These are phyloP conservation scores for Epinotia ramella DNA, from an alignment of 2,888 invertebrate genomes.

Conservation along the genomic window DNA sequence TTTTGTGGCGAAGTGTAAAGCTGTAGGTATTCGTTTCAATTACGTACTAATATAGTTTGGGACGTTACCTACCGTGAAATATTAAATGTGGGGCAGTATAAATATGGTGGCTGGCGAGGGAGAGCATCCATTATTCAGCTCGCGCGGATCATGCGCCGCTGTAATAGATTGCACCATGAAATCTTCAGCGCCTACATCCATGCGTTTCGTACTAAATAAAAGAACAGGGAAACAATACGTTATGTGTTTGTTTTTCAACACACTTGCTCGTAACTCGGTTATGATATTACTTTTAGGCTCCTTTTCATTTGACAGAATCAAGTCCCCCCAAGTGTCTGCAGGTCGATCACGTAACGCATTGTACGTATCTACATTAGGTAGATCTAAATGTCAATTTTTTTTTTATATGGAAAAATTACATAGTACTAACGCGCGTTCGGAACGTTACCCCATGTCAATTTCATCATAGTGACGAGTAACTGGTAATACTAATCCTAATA, in stretches of 20 bases:
- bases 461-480: no score
- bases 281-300: no score
- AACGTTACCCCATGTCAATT: no score
- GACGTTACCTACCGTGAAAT: conserved; percentile 10
- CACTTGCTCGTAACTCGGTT: no score
- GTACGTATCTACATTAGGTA: no score
- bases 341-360: no score
- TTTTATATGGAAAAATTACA: no score
- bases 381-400: no score
- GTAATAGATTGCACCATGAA: conserved; percentile 60
- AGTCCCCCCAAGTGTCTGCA: no score
- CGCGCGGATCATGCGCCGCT: conserved; percentile 60
- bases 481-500: no score
- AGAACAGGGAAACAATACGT: conserved; percentile 4
- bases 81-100: conserved; percentile 66
- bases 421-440: no score
- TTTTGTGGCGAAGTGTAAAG: neutral
- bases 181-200: conserved; percentile 32
- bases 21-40: neutral
- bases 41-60: conserved; percentile 10
- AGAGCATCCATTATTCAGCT: conserved; percentile 71
- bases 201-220: conserved; percentile 16
- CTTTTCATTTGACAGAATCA: no score
- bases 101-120: conserved; percentile 55
- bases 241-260: neutral